Evolutionary conservation across 2,888 invertebrate genomes (phyloP), one percentile per base, ranked within the genome.

Genomic region (Ophion obscuratus): DNA sequence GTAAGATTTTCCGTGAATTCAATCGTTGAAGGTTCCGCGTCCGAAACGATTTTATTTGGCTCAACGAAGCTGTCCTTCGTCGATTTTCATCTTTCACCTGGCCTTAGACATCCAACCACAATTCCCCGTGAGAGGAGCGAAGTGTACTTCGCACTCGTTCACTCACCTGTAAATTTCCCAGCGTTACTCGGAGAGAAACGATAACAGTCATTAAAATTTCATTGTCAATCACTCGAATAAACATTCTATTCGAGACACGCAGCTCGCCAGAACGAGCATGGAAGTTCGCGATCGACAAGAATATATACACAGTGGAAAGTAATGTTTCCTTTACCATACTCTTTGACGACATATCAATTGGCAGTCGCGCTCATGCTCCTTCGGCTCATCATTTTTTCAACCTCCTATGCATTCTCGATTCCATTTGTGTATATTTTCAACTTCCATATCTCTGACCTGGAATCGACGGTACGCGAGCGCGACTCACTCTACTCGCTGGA

Each of bases 321-420:
- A n/a, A 10, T 57, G 14, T 59, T 73, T 73, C 59, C 27, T 40
- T 59, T 40, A 5, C 24, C 47, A 27, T 53, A 11, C 59, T 5
- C 36, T 73, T 73, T 59, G n/a, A n/a, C n/a, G 11, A 36, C 57
- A 36, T 11, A 27, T 59, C n/a, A 36, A 64, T 75, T 64, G 27
- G 44, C n/a, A 64, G 44, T 64, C 20, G 7, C 53, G 31, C 64
- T 53, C 53, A 14, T 17, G 44, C 27, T 74, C 14, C 31, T 53
- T 76, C 31, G 7, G 47, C 61, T 76, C 53, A 76, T 76, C 9
- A 64, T 66, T 76, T 66, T 62, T 76, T 76, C 75, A 76, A 7
- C 44, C 64, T 53, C 31, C 53, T 36, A 76, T 66, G 59, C 53
- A 76, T 53, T 75, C 44, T 27, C 47, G 9, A 27, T 75, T 47